These are phyloP conservation scores for Lonchura striata DNA, from an alignment of 2,113 vertebrate species.

Conservation along the genomic window DNA sequence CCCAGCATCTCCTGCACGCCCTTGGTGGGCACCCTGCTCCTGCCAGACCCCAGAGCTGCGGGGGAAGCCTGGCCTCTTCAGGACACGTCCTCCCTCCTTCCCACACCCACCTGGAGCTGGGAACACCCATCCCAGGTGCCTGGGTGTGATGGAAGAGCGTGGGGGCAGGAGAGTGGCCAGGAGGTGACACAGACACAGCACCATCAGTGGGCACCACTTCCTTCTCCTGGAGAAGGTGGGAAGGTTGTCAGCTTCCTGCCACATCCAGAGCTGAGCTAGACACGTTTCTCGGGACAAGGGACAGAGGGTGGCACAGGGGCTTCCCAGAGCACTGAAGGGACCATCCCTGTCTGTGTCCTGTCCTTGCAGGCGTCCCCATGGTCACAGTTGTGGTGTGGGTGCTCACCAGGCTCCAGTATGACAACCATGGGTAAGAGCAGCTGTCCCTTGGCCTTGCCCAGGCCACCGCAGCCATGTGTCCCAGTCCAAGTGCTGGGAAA, in stretches of 20 bases:
- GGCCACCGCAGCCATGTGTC: accelerated
- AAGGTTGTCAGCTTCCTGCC: neutral
- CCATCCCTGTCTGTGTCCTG: neutral
- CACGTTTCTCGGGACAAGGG: neutral
- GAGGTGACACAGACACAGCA: neutral
- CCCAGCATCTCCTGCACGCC: neutral
- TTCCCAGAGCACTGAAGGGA: neutral
- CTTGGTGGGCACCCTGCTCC: neutral
- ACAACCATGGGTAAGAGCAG: constrained; percentile 67
- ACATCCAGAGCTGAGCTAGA: neutral
- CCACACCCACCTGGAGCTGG: neutral
- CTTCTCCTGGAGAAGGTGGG: neutral
- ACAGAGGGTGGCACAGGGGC: too few species aligned
- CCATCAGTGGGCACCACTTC: neutral
- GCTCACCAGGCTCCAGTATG: constrained; percentile 56
- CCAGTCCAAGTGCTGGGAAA: neutral
- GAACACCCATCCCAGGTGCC: accelerated
- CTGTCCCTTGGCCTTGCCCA: neutral
- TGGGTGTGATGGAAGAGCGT: neutral
- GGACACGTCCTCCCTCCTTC: neutral
- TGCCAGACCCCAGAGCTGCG: neutral
- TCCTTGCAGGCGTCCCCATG: constrained; percentile 65
- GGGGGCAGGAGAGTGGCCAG: neutral
- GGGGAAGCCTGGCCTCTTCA: neutral
- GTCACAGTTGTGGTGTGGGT: constrained; percentile 59